phyloP scores from a whole-genome alignment of 2,888 invertebrate genomes.

The Thera obeliscata region DNA sequence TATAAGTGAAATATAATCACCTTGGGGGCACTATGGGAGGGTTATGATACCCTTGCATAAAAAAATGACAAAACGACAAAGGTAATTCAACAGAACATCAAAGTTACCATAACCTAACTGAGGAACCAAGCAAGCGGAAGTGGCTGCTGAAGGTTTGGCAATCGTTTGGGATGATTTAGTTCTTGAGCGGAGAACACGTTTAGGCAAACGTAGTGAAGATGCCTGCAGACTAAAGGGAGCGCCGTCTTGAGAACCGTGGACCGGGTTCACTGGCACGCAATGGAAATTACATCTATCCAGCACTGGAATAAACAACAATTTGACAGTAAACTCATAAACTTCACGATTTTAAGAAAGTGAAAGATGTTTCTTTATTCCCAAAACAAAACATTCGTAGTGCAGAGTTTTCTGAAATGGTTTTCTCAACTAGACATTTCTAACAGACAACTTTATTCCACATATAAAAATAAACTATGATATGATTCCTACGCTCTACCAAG shows the following conservation, averaged over 20 bases:
- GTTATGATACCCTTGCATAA: no score
- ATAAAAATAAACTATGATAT: conserved; percentile 21
- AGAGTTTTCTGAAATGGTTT: conserved; percentile 1
- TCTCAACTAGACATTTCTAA: conserved; percentile 1
- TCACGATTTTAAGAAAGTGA: background rate
- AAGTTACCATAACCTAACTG: no score
- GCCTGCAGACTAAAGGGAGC: background rate
- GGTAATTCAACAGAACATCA: no score
- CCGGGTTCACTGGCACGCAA: no score
- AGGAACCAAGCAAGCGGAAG: background rate
- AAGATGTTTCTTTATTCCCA: background rate
- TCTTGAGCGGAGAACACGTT: background rate
- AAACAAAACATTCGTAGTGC: background rate
- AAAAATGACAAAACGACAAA: no score
- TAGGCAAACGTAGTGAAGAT: background rate
- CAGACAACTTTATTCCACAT: conserved; percentile 2
- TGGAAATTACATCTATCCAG: no score
- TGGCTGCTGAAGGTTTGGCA: background rate
- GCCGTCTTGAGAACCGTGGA: background rate
- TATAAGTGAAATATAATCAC: no score
- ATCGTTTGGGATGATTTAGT: background rate
- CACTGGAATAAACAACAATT: no score
- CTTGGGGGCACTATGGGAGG: no score
- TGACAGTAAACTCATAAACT: no score
- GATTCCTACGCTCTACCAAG: conserved; percentile 36